Percentiles rank a stretch among this genome's conserved stretches.
Conservation (phyloP, 2,113 vertebrate genomes). For the Pionites leucogaster region DNA sequence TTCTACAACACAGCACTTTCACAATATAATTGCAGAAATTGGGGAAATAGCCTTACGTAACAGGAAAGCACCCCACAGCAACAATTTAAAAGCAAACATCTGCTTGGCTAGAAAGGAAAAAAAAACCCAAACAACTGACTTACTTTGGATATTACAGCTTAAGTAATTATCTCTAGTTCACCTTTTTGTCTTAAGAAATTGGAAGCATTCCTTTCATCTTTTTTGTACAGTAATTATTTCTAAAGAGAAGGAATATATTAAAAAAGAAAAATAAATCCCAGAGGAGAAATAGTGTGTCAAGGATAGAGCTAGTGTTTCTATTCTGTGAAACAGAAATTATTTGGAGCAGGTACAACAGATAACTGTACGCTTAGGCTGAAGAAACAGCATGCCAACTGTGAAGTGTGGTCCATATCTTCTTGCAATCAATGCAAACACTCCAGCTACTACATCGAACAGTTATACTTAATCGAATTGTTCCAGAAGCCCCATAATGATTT, state of each 20-base stretch:
- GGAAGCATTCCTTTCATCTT: neutral
- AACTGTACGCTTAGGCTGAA: neutral
- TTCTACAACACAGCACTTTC: neutral
- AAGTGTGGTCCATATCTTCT: neutral
- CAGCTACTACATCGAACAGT: neutral
- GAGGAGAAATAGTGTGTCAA: neutral
- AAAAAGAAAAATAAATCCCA: neutral
- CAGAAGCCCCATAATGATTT: neutral
- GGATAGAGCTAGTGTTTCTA: neutral
- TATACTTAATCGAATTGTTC: neutral
- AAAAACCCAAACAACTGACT: neutral
- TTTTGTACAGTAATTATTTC: neutral
- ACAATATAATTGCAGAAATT: neutral
- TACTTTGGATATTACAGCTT: neutral
- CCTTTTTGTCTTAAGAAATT: constrained; percentile 20
- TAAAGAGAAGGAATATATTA: neutral
- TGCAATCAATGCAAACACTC: neutral
- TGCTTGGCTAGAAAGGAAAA: neutral
- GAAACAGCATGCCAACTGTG: neutral
- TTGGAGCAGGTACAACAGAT: neutral
- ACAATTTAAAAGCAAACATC: constrained; percentile 7
- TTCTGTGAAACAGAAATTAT: neutral
- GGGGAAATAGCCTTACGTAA: neutral
- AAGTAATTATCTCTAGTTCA: constrained; percentile 5
- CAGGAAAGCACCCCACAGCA: neutral